These are phyloP conservation scores for Theocolax elegans DNA, from an alignment of 1,140 invertebrate species.

Conservation along the genomic window DNA sequence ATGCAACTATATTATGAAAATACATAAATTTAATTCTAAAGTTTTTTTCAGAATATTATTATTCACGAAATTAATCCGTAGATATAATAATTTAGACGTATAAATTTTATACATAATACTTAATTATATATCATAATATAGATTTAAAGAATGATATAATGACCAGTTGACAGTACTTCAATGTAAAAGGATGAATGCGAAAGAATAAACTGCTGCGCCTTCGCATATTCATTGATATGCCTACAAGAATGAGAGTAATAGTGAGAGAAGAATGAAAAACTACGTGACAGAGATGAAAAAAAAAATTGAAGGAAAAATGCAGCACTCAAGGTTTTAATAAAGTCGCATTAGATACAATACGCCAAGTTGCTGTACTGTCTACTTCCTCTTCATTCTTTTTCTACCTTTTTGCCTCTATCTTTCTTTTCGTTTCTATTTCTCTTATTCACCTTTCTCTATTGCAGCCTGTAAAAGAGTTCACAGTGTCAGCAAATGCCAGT, in stretches of 20 bases:
- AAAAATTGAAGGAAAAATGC: no score
- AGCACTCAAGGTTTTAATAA: slow-evolving; percentile 24
- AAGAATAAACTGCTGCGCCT: not conserved
- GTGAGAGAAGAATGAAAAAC: no score
- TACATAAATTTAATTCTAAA: no score
- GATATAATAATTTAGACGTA: no score
- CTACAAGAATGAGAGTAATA: no score
- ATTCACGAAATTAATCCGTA: no score
- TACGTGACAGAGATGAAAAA: not conserved
- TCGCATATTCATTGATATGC: not conserved
- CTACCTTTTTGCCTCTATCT: not conserved
- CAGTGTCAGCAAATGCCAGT: slow-evolving; percentile 48
- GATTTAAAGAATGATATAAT: no score
- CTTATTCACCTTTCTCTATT: slow-evolving; percentile 35
- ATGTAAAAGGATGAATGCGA: not conserved
- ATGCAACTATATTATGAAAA: no score
- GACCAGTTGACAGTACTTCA: no score
- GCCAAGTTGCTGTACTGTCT: slow-evolving; percentile 7
- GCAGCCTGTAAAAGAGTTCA: slow-evolving; percentile 43
- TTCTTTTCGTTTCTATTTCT: slow-evolving; percentile 5
- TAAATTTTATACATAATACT: no score
- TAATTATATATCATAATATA: no score
- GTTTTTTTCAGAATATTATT: no score
- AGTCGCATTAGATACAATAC: slow-evolving; percentile 19
- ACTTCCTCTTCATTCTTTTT: slow-evolving; percentile 17